Percentiles rank a stretch among this genome's conserved stretches.
Conservation (phyloP, 2,797 vertebrate genomes). For the Peromyscus melanophrys region DNA sequence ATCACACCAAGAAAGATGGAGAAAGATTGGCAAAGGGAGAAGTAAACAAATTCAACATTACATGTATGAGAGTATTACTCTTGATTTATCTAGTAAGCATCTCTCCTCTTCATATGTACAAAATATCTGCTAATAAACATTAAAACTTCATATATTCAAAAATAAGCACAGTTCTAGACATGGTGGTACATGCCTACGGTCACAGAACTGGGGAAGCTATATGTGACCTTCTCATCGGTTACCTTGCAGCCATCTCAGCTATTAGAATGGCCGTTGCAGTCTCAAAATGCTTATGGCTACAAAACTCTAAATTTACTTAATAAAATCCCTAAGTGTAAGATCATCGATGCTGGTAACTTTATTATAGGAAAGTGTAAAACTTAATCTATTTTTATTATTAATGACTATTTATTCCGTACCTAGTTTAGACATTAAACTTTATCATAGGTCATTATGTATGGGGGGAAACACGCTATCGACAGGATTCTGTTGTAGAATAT, state of each 20-base stretch:
- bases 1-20: background rate
- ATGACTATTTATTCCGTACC: background rate
- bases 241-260: background rate
- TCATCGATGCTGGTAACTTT: background rate
- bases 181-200: background rate
- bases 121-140: conserved; percentile 6
- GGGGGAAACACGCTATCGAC: background rate
- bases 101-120: background rate
- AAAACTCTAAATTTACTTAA: background rate
- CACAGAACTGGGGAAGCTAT: background rate
- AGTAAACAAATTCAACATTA: background rate
- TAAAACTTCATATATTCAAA: background rate
- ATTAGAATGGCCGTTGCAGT: background rate
- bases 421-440: background rate
- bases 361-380: background rate
- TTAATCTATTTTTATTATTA: background rate
- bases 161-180: background rate
- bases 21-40: background rate
- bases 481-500: background rate
- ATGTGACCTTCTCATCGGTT: background rate
- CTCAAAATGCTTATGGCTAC: background rate
- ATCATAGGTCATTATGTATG: background rate
- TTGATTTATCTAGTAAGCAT: background rate
- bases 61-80: background rate
- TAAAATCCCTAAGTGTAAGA: background rate